Percentiles rank a stretch among this genome's conserved stretches.
phyloP scores from a whole-genome alignment of 1,140 invertebrate genomes.

The Formica exsecta region DNA sequence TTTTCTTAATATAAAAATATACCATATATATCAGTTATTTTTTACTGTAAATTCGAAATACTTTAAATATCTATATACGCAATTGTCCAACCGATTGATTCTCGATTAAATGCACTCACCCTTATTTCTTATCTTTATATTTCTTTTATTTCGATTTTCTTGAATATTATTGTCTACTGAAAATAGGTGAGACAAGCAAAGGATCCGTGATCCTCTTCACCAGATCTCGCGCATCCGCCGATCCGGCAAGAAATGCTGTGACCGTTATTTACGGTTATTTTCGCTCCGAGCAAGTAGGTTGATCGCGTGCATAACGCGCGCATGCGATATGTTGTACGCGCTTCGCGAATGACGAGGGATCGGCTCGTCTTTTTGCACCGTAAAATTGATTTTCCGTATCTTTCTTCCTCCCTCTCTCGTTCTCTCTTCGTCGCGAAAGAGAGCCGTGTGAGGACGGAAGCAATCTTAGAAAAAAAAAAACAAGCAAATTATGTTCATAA shows the following conservation, averaged over 20 bases:
- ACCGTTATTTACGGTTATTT: constrained; percentile 65
- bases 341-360: constrained; percentile 35
- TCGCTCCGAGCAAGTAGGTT: constrained; percentile 62
- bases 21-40: too few relatives aligned
- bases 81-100: neutral
- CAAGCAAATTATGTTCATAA: neutral
- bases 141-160: neutral
- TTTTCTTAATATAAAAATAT: too few relatives aligned
- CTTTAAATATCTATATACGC: too few relatives aligned
- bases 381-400: constrained; percentile 57
- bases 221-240: neutral
- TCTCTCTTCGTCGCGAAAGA: neutral
- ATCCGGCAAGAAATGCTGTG: constrained; percentile 44
- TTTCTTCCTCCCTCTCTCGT: too few relatives aligned
- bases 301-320: constrained; percentile 44
- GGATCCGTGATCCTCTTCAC: neutral
- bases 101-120: neutral
- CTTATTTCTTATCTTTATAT: too few relatives aligned
- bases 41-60: too few relatives aligned
- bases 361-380: constrained; percentile 39
- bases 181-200: neutral
- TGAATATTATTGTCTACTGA: neutral
- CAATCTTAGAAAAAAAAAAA: too few relatives aligned
- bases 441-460: constrained; percentile 43
- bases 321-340: constrained; percentile 42